Percentiles rank a stretch among this genome's conserved stretches.
Evolutionary conservation across 2,113 vertebrate species (phyloP).

Genomic region (Orthonyx spaldingii): DNA sequence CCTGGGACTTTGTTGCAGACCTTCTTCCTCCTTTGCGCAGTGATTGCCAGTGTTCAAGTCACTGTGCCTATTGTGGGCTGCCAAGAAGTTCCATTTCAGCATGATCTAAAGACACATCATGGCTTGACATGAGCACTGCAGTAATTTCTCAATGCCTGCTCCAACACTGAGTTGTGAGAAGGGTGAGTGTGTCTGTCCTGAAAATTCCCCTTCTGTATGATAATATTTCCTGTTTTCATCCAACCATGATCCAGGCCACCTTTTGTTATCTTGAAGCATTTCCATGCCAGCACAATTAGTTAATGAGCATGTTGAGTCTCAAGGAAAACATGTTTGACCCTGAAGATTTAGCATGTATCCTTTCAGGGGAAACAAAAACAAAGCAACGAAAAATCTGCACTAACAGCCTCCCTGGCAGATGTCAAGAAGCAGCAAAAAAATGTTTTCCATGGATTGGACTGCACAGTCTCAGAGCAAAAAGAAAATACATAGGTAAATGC

Average conservation of each 20-base stretch:
- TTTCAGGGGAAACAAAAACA: background rate
- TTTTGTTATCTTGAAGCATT: background rate
- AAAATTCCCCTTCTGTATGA: background rate
- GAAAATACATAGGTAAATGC: background rate
- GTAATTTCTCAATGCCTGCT: background rate
- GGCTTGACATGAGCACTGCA: background rate
- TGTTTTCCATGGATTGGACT: background rate
- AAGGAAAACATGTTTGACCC: background rate
- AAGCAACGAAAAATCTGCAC: background rate
- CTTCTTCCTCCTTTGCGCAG: background rate
- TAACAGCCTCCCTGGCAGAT: background rate
- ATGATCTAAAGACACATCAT: background rate
- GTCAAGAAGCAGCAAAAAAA: background rate
- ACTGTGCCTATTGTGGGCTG: background rate
- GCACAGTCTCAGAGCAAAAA: background rate
- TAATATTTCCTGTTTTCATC: background rate
- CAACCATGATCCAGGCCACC: background rate
- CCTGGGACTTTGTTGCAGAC: background rate
- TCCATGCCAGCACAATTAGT: background rate
- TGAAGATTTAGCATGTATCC: background rate
- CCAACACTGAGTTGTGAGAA: fast-evolving
- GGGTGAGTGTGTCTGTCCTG: background rate
- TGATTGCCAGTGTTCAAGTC: background rate
- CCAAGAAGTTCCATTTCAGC: background rate
- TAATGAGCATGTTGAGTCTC: background rate